Percentiles rank a stretch among this genome's conserved stretches.
Evolutionary conservation across 2,797 vertebrate genomes (phyloP).

Genomic region (Gobio occitaniae): DNA sequence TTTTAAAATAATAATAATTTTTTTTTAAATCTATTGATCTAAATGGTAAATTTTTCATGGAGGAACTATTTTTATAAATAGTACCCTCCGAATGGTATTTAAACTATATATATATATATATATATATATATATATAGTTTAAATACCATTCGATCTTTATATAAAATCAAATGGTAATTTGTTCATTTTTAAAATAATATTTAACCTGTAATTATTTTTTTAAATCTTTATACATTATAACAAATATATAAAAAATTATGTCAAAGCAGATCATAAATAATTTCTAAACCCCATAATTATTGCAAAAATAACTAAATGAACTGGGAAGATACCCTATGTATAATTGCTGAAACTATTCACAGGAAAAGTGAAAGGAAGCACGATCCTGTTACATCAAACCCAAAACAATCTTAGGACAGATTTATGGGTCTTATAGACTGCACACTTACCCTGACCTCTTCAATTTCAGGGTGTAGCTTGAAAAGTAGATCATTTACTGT

Average conservation of each 20-base stretch:
- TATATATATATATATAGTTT: neutral
- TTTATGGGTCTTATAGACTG: slow-evolving; percentile 41
- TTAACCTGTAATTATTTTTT: no score
- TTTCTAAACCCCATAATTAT: neutral
- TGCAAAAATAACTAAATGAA: neutral
- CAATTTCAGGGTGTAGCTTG: slow-evolving; percentile 37
- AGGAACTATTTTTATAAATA: no score
- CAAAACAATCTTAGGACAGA: slow-evolving; percentile 20
- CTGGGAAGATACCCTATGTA: neutral
- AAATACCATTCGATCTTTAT: neutral
- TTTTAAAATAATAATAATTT: no score
- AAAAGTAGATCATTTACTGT: slow-evolving; percentile 62
- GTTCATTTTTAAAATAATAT: no score
- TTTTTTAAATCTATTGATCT: no score
- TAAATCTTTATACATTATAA: no score
- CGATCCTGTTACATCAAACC: slow-evolving; percentile 3
- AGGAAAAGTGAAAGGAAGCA: slow-evolving; percentile 14
- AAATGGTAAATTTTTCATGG: neutral
- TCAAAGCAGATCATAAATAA: neutral
- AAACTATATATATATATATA: no score
- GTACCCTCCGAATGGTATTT: no score
- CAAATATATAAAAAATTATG: neutral
- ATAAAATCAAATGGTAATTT: neutral
- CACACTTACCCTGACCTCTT: slow-evolving; percentile 47
- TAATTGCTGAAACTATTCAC: neutral